These are phyloP conservation scores for Conomelus anceps DNA, from an alignment of 2,888 invertebrate genomes.

Conservation along the genomic window DNA sequence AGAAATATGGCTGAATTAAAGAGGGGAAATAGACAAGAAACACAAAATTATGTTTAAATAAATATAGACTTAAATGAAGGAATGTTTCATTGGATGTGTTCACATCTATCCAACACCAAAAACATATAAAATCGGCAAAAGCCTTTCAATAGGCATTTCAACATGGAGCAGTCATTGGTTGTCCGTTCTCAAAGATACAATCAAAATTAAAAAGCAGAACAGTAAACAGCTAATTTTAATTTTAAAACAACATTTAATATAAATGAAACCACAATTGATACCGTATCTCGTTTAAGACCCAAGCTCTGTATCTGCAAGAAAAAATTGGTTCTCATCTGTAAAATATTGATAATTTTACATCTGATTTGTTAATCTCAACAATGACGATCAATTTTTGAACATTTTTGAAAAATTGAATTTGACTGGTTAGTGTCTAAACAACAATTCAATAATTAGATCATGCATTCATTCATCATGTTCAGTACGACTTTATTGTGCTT, in stretches of 20 bases:
- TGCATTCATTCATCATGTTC: not conserved
- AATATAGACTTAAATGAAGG: not conserved
- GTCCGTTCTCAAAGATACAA: not conserved
- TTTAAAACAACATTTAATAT: not conserved
- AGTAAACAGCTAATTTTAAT: not conserved
- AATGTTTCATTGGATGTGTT: not conserved
- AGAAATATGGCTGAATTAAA: not conserved
- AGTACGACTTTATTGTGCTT: not conserved
- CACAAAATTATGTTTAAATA: not conserved
- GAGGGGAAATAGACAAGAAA: not conserved
- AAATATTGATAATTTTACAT: not conserved
- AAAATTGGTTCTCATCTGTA: not conserved
- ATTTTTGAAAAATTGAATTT: not conserved
- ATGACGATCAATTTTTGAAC: not conserved
- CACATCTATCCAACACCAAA: not conserved
- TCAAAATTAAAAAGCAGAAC: not conserved
- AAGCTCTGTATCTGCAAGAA: slow-evolving; percentile 5
- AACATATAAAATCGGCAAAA: not conserved
- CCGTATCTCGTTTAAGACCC: slow-evolving; percentile 2
- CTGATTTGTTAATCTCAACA: too few relatives aligned
- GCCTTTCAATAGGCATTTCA: not conserved
- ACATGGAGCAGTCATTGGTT: not conserved
- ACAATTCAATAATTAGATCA: not conserved
- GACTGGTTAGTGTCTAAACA: not conserved
- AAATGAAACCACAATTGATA: not conserved